Conservation (phyloP, 1,140 invertebrate species). For the Notospermus geniculatus region DNA sequence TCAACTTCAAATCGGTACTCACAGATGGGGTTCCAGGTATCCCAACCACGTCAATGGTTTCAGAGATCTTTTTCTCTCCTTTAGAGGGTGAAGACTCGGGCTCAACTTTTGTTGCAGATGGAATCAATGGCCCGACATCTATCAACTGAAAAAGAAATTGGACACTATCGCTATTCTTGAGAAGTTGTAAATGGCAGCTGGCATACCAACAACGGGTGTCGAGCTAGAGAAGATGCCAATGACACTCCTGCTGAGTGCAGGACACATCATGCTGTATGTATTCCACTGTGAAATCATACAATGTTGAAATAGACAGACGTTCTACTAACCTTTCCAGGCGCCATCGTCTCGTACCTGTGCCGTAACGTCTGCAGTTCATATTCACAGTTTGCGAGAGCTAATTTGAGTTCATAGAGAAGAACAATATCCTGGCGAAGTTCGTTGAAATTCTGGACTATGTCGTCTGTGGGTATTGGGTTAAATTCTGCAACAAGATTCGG, state of each 20-base stretch:
- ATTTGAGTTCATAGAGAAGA: constrained; percentile 88
- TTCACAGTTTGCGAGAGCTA: constrained; percentile 85
- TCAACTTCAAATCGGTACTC: too few relatives aligned
- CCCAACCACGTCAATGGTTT: constrained; percentile 56
- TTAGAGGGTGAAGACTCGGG: constrained; percentile 19
- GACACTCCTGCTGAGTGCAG: too few relatives aligned
- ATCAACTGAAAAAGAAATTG: too few relatives aligned
- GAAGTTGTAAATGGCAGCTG: too few relatives aligned
- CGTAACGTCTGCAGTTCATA: constrained; percentile 91
- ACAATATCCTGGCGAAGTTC: constrained; percentile 95
- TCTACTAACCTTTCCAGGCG: constrained; percentile 54
- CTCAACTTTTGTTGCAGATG: too few relatives aligned
- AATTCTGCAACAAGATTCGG: constrained; percentile 69
- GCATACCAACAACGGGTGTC: too few relatives aligned
- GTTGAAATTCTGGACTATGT: constrained; percentile 90
- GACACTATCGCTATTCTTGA: too few relatives aligned
- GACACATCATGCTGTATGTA: too few relatives aligned
- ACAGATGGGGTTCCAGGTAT: constrained; percentile 47
- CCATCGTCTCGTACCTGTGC: constrained; percentile 88
- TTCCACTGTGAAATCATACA: too few relatives aligned
- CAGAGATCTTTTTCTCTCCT: constrained; percentile 40
- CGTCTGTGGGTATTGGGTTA: constrained; percentile 91
- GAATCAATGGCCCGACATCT: too few relatives aligned
- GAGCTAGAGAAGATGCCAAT: too few relatives aligned
- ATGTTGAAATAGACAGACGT: too few relatives aligned